Base-by-base conservation (phyloP, 2,797 vertebrate species). In the Amphiprion clarkii region DNA sequence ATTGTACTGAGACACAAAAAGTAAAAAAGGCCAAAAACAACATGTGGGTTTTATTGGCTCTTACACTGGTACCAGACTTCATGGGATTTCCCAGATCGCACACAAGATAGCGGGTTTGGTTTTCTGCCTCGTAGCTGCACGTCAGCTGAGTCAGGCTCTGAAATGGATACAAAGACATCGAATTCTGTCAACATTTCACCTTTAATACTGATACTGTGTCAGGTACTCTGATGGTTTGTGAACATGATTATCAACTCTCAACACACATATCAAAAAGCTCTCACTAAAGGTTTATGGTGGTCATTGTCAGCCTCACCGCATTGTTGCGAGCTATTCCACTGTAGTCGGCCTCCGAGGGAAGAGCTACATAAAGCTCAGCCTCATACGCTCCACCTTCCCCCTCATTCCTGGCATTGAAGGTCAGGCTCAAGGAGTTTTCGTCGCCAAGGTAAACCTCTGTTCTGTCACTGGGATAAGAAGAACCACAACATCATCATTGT, bases 51-150 rank as follows among this genome's bases (percentile, higher is more conserved):
- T 57, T 60, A 63, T 29, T 39, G 65, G 67, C 65, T 93, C 96
- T 96, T 92, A 98, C 97, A 12, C 86, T 97, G 78, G 95, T 93
- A 23, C 95, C 96, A 14, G 97, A 93, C 92, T 97, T 97, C 97
- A 98, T 97, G 79, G 97, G 97, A 93, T 98, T 98, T 74, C 97
- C 97, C 80, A 98, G 95, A 91, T 97, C 97, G 80, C 97, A 98
- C 79, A 96, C 69, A 1, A 98, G 94, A 58, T 94, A 93, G 46
- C 95, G 95, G 33, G 96, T 97, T 76, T 96, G 93, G 79, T 98
- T 97, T 85, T 96, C 94, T 0, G 90, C 85, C 44, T 93, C 95
- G 2, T 97, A 97, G 89, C 95, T 96, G 84, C 97, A 98, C 49
- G 94, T 96, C 85, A 97, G 91, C 87, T 95, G 94, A 42, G 95